Evolutionary conservation across 2,797 vertebrate species (phyloP), one percentile per base, ranked within the genome.

Genomic region (Crocodylus rhombifer): DNA sequence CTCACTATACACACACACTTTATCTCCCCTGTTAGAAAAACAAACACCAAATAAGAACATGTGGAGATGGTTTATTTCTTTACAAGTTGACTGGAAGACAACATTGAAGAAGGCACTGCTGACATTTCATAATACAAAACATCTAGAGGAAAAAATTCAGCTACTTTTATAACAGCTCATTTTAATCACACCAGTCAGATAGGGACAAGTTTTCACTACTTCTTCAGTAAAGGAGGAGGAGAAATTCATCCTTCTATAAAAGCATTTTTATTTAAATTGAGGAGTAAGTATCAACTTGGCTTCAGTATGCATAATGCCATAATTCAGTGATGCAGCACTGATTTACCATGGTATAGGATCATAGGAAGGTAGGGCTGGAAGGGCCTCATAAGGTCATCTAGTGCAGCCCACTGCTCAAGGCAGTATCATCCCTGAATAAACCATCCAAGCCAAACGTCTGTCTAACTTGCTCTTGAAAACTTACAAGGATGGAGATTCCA

Each of bases 21-120:
- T 95, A 86, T n/a, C 92, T 96, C 87, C 88, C 86, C 89, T 97
- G 97, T 97, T 95, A 91, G 97, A 96, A 97, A 97, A 98, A 97
- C 94, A 98, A 97, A 95, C 95, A 95, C 76, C 83, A 93, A 97
- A 96, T 94, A 95, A 95, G 97, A 97, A 92, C 95, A 97, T 82
- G 56, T 97, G 96, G 95, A 94, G 94, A 94, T 92, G 93, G 95
- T 97, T 98, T 97, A 92, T 96, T 94, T 97, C 96, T 97, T 97
- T 95, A 93, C 88, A 96, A 96, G 95, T 97, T 96, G 93, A 97
- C 93, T 97, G 97, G 92, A 96, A 97, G 95, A 94, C 92, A 92
- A 91, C 97, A 94, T 95, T 97, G 95, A 97, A 97, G 93, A 96
- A 97, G 97, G 80, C 78, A 81, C 95, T 97, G 91, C 94, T 96